Base-by-base conservation (phyloP, 2,113 vertebrate species). In the Columbina picui region DNA sequence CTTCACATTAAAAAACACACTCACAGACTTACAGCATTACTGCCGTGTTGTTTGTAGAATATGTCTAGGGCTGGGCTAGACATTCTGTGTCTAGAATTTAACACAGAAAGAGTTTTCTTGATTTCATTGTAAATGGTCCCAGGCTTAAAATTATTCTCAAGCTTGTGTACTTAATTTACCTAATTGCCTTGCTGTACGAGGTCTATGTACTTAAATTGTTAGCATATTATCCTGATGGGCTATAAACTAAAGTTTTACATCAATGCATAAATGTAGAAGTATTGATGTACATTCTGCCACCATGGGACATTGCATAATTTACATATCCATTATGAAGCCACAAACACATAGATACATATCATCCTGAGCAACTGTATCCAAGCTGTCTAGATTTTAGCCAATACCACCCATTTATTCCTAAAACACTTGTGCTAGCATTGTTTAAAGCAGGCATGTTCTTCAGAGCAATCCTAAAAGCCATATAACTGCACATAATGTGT, bases 131-230 rank as follows among this genome's bases (percentile, higher is more conserved):
- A 91, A 93, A 74, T 84, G 64, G 13, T 87, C 85, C 71, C 87
- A 88, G 60, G 71, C 68, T 94, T 84, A 92, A 84, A 81, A 77
- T 74, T 84, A 92, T 88, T 90, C 47, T 94, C 71, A 67, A 88
- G 83, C 56, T 94, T 90, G 75, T 71, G 68, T 81, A 52, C 59
- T 88, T 94, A 91, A 93, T 96, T 91, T 93, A 87, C 82, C 68
- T 91, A 96, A 95, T 86, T 96, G 85, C 64, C 74, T 93, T 59
- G 16, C 68, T 76, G 23, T 65, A 57, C 87, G 67, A 85, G 32
- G 63, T 50, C 34, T 70, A n/a, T 84, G 59, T 41, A 84, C 68
- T 91, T 92, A 85, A 89, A 91, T 11, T 85, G 70, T 77, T 93
- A 93, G 55, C 41, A 50, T 47, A 88, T 80, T 85, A 97, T 77